Evolutionary conservation across 1,140 invertebrate genomes (phyloP).

Genomic region (Calliopsis andreniformis): DNA sequence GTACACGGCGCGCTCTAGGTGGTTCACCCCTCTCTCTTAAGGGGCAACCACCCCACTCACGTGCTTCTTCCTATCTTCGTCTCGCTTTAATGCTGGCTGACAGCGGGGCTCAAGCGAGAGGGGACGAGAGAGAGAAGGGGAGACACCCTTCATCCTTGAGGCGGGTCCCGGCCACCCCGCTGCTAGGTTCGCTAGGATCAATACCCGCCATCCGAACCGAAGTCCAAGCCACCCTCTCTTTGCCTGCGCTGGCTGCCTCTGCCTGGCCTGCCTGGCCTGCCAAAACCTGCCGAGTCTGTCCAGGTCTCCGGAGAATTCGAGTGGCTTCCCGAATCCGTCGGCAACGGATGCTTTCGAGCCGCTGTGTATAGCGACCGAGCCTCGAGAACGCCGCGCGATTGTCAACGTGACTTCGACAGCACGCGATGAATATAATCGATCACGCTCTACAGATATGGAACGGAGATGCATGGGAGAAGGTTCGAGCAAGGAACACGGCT

Average conservation of each 20-base stretch:
- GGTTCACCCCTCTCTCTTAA: slow-evolving; percentile 66
- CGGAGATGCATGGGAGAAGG: neutral
- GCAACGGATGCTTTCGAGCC: slow-evolving; percentile 44
- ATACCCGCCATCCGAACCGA: slow-evolving; percentile 79
- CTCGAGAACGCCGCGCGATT: neutral
- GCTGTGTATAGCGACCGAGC: neutral
- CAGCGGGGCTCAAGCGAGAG: slow-evolving; percentile 53
- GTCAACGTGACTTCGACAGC: neutral
- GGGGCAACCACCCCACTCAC: slow-evolving; percentile 65
- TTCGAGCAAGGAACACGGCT: neutral
- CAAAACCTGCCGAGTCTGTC: slow-evolving; percentile 60
- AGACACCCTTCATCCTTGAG: slow-evolving; percentile 80
- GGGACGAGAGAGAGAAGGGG: slow-evolving; percentile 68
- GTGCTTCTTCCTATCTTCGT: slow-evolving; percentile 51
- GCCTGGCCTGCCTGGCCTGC: slow-evolving; percentile 53
- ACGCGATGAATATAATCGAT: slow-evolving; percentile 18
- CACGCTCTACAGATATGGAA: neutral
- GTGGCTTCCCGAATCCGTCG: slow-evolving; percentile 51
- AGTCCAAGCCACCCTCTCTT: slow-evolving; percentile 77
- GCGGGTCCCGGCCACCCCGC: slow-evolving; percentile 78
- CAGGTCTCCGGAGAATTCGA: slow-evolving; percentile 57
- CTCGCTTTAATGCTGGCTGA: slow-evolving; percentile 44
- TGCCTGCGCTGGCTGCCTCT: slow-evolving; percentile 58
- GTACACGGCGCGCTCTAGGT: slow-evolving; percentile 64
- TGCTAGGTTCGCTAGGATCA: slow-evolving; percentile 78